A percentile compares a stretch with the other conserved stretches of the same genome.
phyloP scores from a whole-genome alignment of 2,888 invertebrate genomes.

The Sepioteuthis lessoniana region DNA sequence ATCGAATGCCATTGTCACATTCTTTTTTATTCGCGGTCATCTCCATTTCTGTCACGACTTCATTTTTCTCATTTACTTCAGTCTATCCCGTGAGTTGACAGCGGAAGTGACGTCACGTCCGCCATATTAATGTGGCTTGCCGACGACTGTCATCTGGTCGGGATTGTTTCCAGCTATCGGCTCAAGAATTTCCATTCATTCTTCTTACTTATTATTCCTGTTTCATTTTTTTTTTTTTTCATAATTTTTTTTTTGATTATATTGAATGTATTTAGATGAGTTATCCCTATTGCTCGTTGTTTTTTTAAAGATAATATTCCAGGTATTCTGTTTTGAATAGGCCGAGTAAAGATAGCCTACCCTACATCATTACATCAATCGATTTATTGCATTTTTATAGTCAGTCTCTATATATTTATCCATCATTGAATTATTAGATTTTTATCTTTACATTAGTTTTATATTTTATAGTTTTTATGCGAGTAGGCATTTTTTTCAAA shows the following conservation, averaged over 20 bases:
- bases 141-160: background rate
- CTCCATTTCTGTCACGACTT: slow-evolving; percentile 8
- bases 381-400: no score
- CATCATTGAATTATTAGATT: no score
- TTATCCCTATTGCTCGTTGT: background rate
- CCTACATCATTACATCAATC: no score
- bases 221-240: background rate
- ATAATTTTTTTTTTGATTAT: background rate
- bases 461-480: no score
- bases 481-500: no score
- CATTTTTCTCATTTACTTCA: slow-evolving; percentile 4
- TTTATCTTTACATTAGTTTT: no score
- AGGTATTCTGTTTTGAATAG: no score
- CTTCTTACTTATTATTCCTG: background rate
- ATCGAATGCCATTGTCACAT: slow-evolving; percentile 5
- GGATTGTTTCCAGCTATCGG: background rate
- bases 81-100: slow-evolving; percentile 6
- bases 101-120: slow-evolving; percentile 21
- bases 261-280: background rate
- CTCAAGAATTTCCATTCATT: slow-evolving; percentile 33
- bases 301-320: no score
- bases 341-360: no score
- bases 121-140: background rate
- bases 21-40: background rate
- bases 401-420: no score